A percentile compares a stretch with the other conserved stretches of the same genome.
phyloP scores from a whole-genome alignment of 1,140 invertebrate species.

The Neodiprion lecontei region DNA sequence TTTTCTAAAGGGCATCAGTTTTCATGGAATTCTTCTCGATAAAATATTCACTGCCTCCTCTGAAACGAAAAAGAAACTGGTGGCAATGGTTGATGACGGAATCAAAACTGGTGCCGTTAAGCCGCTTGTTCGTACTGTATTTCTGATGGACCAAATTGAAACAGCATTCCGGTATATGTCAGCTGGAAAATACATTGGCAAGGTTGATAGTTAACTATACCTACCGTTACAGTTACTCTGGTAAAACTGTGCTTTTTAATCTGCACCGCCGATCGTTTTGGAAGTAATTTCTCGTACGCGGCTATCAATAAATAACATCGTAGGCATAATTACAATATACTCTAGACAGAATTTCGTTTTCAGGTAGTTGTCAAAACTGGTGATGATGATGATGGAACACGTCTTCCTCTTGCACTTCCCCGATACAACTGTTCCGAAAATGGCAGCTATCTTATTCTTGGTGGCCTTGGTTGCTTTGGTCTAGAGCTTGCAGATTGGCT shows the following conservation, averaged over 20 bases:
- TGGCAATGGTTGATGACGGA: background rate
- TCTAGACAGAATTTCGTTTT: slow-evolving; percentile 4
- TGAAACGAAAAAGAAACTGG: background rate
- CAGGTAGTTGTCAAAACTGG: slow-evolving; percentile 69
- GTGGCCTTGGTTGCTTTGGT: slow-evolving; percentile 84
- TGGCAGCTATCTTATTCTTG: slow-evolving; percentile 61
- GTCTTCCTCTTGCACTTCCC: slow-evolving; percentile 57
- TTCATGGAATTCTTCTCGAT: slow-evolving; percentile 88
- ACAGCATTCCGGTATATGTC: slow-evolving; percentile 70
- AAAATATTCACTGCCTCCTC: slow-evolving; percentile 66
- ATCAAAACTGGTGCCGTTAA: slow-evolving; percentile 55
- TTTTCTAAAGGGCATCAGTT: slow-evolving; percentile 82
- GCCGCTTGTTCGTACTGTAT: slow-evolving; percentile 58
- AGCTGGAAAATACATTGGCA: slow-evolving; percentile 78
- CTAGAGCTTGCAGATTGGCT: slow-evolving; percentile 82
- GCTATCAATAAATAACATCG: no score
- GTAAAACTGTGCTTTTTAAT: no score
- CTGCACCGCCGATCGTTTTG: no score
- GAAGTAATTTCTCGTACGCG: no score
- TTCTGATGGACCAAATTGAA: slow-evolving; percentile 58
- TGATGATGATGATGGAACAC: slow-evolving; percentile 44
- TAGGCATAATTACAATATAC: no score
- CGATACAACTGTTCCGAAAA: slow-evolving; percentile 62
- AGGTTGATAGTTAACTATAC: slow-evolving; percentile 48
- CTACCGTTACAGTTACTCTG: background rate